These are phyloP conservation scores for Solenopsis fugax DNA, from an alignment of 1,140 invertebrate species.

Conservation along the genomic window DNA sequence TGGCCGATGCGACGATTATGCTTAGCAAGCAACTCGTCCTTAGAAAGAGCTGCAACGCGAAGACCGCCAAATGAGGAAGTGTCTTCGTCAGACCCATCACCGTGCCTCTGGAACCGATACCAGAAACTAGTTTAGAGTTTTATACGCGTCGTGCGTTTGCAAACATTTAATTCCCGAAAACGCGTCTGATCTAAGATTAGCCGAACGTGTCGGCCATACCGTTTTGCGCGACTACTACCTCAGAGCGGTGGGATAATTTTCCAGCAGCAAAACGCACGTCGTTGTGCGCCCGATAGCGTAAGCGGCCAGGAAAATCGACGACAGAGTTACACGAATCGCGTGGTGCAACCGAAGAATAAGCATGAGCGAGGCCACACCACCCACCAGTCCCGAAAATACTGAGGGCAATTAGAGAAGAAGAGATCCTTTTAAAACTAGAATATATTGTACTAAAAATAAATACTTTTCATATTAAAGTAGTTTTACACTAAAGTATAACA, in stretches of 20 bases:
- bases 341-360: slow-evolving; percentile 67
- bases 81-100: slow-evolving; percentile 71
- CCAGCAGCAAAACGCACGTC: slow-evolving; percentile 71
- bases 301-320: slow-evolving; percentile 67
- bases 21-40: slow-evolving; percentile 66
- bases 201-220: neutral
- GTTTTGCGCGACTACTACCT: slow-evolving; percentile 70
- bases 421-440: neutral
- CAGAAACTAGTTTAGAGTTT: slow-evolving; percentile 20
- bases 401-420: slow-evolving; percentile 23
- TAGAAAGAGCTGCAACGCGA: slow-evolving; percentile 66
- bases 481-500: too few relatives aligned
- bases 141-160: neutral
- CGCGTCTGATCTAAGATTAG: slow-evolving; percentile 58
- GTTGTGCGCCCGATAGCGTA: slow-evolving; percentile 75
- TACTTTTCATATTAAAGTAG: too few relatives aligned
- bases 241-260: slow-evolving; percentile 78
- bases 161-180: slow-evolving; percentile 55
- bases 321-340: slow-evolving; percentile 58
- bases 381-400: slow-evolving; percentile 74
- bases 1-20: slow-evolving; percentile 69
- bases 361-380: slow-evolving; percentile 60
- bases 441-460: neutral
- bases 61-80: slow-evolving; percentile 73
- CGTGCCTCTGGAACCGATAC: slow-evolving; percentile 73